Evolutionary conservation across 2,888 invertebrate species (phyloP).

Genomic region (Nomada ferruginata): DNA sequence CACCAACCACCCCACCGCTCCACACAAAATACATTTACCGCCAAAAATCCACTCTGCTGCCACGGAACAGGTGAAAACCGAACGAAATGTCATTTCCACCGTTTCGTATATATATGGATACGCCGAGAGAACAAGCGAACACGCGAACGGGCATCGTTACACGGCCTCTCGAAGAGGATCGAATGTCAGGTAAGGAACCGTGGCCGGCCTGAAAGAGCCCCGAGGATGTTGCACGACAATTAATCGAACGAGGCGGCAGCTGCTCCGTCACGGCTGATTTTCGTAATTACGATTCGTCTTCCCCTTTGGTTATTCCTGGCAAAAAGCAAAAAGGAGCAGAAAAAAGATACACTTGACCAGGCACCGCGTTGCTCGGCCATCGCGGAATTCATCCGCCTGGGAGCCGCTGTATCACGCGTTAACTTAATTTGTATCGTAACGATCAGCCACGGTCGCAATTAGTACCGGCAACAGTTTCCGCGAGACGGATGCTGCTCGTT

Average conservation of each 20-base stretch:
- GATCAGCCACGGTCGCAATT: conserved; percentile 26
- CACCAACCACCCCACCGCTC: too few species aligned
- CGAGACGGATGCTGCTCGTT: not conserved
- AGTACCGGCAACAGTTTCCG: conserved; percentile 18
- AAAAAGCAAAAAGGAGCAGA: not conserved
- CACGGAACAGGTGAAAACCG: too few species aligned
- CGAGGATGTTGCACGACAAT: conserved; percentile 52
- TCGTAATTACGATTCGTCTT: conserved; percentile 63
- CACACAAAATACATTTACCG: too few species aligned
- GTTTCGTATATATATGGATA: not conserved
- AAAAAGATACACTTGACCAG: not conserved
- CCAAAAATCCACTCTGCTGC: not conserved
- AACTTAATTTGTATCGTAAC: conserved; percentile 43
- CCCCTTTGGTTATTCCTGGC: conserved; percentile 34
- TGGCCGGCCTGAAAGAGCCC: conserved; percentile 31
- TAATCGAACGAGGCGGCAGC: conserved; percentile 59
- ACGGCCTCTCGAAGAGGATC: conserved; percentile 26
- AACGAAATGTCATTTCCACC: too few species aligned
- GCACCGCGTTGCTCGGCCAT: conserved; percentile 8
- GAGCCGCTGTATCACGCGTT: conserved; percentile 22
- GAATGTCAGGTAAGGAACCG: conserved; percentile 41
- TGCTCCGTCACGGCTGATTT: conserved; percentile 62
- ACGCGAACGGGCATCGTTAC: conserved; percentile 30
- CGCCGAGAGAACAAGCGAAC: not conserved
- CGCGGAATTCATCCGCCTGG: conserved; percentile 33